Percentiles rank a stretch among this genome's conserved stretches.
These are phyloP conservation scores for Sesia apiformis DNA, from an alignment of 2,888 invertebrate species.

Conservation along the genomic window DNA sequence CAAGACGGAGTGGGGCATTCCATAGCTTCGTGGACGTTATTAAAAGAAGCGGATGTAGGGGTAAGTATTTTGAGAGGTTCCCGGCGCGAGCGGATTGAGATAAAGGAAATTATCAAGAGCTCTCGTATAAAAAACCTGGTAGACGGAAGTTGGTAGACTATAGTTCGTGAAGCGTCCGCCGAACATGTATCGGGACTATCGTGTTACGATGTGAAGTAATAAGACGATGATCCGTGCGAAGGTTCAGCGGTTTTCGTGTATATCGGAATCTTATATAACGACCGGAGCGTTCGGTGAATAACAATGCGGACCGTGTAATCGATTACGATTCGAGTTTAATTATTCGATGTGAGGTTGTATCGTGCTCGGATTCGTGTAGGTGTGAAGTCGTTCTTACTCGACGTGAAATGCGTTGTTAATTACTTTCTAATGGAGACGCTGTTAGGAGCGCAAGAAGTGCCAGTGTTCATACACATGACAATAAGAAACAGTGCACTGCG, in stretches of 20 bases:
- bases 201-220: slow-evolving; percentile 46
- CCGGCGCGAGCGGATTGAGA: slow-evolving; percentile 64
- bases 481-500: slow-evolving; percentile 18
- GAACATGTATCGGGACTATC: slow-evolving; percentile 23
- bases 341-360: slow-evolving; percentile 34
- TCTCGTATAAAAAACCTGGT: slow-evolving; percentile 48
- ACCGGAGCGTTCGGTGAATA: slow-evolving; percentile 34
- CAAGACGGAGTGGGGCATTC: slow-evolving; percentile 57
- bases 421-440: slow-evolving; percentile 58
- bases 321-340: slow-evolving; percentile 53
- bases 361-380: slow-evolving; percentile 22
- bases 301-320: slow-evolving; percentile 44
- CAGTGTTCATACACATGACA: slow-evolving; percentile 52
- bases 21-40: slow-evolving; percentile 62
- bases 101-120: slow-evolving; percentile 74
- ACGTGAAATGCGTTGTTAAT: slow-evolving; percentile 44
- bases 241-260: slow-evolving; percentile 31
- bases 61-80: slow-evolving; percentile 72
- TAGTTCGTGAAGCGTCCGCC: slow-evolving; percentile 36
- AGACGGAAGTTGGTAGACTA: slow-evolving; percentile 58
- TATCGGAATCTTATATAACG: slow-evolving; percentile 46
- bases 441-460: slow-evolving; percentile 39
- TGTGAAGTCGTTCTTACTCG: slow-evolving; percentile 28
- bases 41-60: slow-evolving; percentile 73
- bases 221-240: slow-evolving; percentile 50